Base-by-base conservation (phyloP, 2,888 invertebrate genomes). In the Calliscelio sp. region DNA sequence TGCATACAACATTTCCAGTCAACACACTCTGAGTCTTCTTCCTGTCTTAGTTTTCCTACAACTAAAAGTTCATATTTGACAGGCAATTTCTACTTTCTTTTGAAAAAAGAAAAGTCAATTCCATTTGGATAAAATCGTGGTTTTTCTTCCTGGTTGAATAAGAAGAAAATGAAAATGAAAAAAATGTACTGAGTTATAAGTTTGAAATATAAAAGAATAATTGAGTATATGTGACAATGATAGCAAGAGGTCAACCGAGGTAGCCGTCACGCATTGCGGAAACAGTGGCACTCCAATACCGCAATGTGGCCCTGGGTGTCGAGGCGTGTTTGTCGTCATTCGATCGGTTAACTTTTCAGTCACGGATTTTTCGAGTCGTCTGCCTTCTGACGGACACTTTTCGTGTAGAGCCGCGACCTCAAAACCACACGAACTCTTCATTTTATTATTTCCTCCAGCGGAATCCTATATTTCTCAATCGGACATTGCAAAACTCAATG, bases 301-400 rank as follows among this genome's bases (percentile, higher is more conserved):
- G 81, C 70, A 65, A 77, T n/a, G 59, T 51, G 35, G 66, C 82
- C 71, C 53, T 81, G 71, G 73, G 18, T 61, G 28, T 55, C 71
- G 70, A 53, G 35, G 49, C 65, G 25, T 41, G 41, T 32, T 73
- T 41, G 68, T 61, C 81, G 74, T 68, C 81, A 51, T 28, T 22
- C 55, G 61, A 75, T 75, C 41, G 61, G 68, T 89, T 89, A 87
- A 86, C 83, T 90, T 89, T 89, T 89, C 88, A 91, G 90, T 92
- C 91, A 91, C 89, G 91, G 89, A 90, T 89, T 87, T 87, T 82
- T 86, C 78, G 88, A 86, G 85, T 86, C 85, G 86, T 88, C 86
- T 70, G 75, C 79, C 80, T n/a, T 81, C 75, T 28, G 53, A 32
- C 71, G 70, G 70, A 22, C 70, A 41, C 70, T 20, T 18, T 41